These are phyloP conservation scores for Helicoverpa armigera DNA, from an alignment of 1,140 invertebrate species.

Conservation along the genomic window DNA sequence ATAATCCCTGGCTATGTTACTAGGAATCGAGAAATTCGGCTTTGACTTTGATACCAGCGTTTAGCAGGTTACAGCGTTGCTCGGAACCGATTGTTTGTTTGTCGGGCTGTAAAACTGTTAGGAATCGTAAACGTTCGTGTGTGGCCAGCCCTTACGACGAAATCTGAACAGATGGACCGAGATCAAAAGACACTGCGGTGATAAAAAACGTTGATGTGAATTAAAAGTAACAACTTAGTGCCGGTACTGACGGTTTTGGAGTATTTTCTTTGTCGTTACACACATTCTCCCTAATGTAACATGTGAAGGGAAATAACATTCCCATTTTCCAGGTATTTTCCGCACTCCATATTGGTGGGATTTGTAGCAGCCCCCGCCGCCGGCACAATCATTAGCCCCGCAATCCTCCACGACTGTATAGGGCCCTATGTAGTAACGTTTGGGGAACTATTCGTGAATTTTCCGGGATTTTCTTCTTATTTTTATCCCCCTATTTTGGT, in stretches of 20 bases:
- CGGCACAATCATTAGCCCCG: conserved; percentile 74
- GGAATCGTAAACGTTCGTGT: conserved; percentile 84
- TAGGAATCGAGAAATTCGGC: conserved; percentile 74
- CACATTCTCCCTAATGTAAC: conserved; percentile 68
- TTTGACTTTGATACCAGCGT: conserved; percentile 80
- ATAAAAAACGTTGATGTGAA: conserved; percentile 83
- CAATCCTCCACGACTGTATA: conserved; percentile 70
- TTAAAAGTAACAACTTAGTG: conserved; percentile 81
- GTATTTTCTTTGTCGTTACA: conserved; percentile 74
- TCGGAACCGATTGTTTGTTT: conserved; percentile 84
- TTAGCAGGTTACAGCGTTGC: conserved; percentile 73
- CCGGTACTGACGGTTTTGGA: conserved; percentile 53
- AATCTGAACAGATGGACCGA: conserved; percentile 81
- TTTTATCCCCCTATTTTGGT: conserved; percentile 60
- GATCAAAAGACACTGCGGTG: conserved; percentile 78
- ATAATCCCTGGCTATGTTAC: conserved; percentile 58
- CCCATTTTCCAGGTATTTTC: conserved; percentile 82
- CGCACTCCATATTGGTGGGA: conserved; percentile 81
- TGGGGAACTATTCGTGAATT: conserved; percentile 72
- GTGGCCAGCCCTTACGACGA: conserved; percentile 85
- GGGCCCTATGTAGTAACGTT: conserved; percentile 60
- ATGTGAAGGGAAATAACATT: conserved; percentile 70
- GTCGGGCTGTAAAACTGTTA: conserved; percentile 81
- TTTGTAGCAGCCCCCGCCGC: conserved; percentile 71
- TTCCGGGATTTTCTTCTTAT: conserved; percentile 67